Conservation (phyloP, 2,797 vertebrate genomes). For the Erpetoichthys calabaricus region DNA sequence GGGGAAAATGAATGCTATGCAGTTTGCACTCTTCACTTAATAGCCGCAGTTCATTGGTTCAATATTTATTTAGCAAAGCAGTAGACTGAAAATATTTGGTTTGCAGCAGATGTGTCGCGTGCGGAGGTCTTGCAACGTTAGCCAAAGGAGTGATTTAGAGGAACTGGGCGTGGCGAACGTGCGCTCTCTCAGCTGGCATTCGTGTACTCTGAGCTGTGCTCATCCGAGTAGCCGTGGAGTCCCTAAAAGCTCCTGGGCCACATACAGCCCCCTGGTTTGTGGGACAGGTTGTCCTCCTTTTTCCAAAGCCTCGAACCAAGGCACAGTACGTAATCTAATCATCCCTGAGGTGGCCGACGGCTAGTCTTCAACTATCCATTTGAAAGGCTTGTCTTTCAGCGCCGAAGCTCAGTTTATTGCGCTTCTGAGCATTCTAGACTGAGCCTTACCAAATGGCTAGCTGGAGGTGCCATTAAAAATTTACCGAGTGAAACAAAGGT, state of each 20-base stretch:
- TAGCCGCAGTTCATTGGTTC: slow-evolving; percentile 33
- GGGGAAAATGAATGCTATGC: too few species aligned
- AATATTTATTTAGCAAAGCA: slow-evolving; percentile 51
- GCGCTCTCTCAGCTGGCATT: slow-evolving; percentile 7
- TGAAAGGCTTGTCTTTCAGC: slow-evolving; percentile 45
- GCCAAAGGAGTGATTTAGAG: slow-evolving; percentile 59
- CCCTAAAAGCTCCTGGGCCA: too few species aligned
- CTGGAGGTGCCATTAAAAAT: slow-evolving; percentile 68
- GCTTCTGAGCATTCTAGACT: slow-evolving; percentile 44
- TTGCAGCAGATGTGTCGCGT: slow-evolving; percentile 52
- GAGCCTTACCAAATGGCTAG: slow-evolving; percentile 66
- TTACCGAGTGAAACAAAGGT: slow-evolving; percentile 60
- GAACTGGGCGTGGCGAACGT: slow-evolving; percentile 41
- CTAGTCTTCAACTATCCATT: slow-evolving; percentile 46
- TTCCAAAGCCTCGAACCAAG: slow-evolving; percentile 49
- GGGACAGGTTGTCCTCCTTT: slow-evolving; percentile 24
- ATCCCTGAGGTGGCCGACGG: slow-evolving; percentile 38
- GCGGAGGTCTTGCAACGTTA: slow-evolving; percentile 41
- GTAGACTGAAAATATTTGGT: slow-evolving; percentile 58
- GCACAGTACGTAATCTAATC: slow-evolving; percentile 64
- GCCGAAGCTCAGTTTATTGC: slow-evolving; percentile 53
- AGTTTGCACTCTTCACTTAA: too few species aligned
- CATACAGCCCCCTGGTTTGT: too few species aligned
- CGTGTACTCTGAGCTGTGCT: too few species aligned
- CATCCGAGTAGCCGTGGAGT: too few species aligned